phyloP scores from a whole-genome alignment of 2,888 invertebrate genomes.

The Eristalinus sepulchralis region DNA sequence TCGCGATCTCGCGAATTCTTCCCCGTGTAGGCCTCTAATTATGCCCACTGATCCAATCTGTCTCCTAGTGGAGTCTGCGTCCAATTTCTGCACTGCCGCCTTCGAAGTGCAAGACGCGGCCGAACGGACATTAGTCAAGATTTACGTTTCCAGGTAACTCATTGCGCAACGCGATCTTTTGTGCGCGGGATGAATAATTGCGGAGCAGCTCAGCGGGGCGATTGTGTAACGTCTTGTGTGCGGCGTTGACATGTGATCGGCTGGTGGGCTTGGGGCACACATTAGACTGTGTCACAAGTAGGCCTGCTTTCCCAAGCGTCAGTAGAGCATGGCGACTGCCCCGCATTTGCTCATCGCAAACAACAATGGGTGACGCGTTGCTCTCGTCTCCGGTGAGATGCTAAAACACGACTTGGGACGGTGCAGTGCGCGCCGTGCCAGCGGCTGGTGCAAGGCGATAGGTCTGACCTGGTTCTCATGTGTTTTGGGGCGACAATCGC shows the following conservation, averaged over 20 bases:
- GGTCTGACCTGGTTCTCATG: constrained; percentile 66
- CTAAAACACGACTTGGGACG: background rate
- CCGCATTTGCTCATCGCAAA: constrained; percentile 23
- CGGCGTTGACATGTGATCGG: constrained; percentile 54
- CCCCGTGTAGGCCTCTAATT: constrained; percentile 69
- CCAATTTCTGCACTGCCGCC: constrained; percentile 18
- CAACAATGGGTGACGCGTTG: constrained; percentile 63
- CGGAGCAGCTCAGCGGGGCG: constrained; percentile 3
- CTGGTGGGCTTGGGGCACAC: background rate
- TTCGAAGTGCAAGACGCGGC: constrained; percentile 46
- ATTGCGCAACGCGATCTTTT: constrained; percentile 57
- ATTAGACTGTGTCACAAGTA: constrained; percentile 16
- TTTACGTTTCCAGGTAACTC: constrained; percentile 61
- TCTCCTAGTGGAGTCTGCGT: constrained; percentile 26
- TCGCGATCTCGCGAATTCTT: constrained; percentile 44
- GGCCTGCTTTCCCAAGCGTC: constrained; percentile 52
- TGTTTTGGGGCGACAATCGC: constrained; percentile 65
- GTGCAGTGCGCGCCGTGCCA: constrained; percentile 1
- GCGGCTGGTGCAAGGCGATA: constrained; percentile 60
- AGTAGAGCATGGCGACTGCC: constrained; percentile 43
- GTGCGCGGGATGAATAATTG: constrained; percentile 59
- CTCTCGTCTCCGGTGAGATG: constrained; percentile 47
- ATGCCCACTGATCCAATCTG: constrained; percentile 64
- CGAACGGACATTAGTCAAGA: constrained; percentile 53
- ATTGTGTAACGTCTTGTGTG: constrained; percentile 41